phyloP scores from a whole-genome alignment of 2,113 vertebrate genomes.

The Rhinichthys klamathensis region DNA sequence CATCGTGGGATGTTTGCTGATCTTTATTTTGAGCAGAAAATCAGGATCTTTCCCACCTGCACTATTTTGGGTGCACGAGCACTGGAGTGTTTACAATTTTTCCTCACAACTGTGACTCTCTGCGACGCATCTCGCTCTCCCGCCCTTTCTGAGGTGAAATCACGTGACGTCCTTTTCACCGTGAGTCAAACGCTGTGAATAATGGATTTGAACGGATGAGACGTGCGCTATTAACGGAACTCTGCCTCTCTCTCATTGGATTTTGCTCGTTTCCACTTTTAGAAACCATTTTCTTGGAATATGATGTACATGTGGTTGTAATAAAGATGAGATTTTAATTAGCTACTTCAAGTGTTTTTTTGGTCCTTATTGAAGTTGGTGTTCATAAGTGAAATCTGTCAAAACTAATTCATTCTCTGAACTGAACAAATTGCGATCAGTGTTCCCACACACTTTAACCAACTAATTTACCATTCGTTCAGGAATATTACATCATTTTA shows the following conservation, averaged over 20 bases:
- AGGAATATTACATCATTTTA: background rate
- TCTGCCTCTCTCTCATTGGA: background rate
- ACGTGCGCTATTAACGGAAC: constrained; percentile 57
- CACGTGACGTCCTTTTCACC: constrained; percentile 39
- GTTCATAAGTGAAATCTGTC: background rate
- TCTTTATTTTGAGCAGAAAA: background rate
- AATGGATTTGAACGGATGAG: constrained; percentile 67
- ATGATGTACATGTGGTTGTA: constrained; percentile 78
- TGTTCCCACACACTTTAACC: background rate
- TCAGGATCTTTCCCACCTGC: constrained; percentile 34
- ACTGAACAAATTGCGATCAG: background rate
- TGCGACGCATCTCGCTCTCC: constrained; percentile 14
- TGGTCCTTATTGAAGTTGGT: background rate
- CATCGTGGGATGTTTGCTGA: constrained; percentile 59
- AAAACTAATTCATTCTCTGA: background rate
- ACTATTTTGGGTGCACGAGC: constrained; percentile 43
- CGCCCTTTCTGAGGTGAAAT: constrained; percentile 14
- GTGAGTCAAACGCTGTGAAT: constrained; percentile 68
- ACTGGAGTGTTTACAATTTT: constrained; percentile 43
- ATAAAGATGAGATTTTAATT: constrained; percentile 79
- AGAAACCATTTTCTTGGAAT: constrained; percentile 66
- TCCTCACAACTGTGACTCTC: constrained; percentile 16
- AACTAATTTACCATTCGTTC: background rate
- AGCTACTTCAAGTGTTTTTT: constrained; percentile 62
- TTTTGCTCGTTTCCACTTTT: constrained; percentile 62